These are phyloP conservation scores for Lysandra bellargus DNA, from an alignment of 2,888 invertebrate genomes.

Conservation along the genomic window DNA sequence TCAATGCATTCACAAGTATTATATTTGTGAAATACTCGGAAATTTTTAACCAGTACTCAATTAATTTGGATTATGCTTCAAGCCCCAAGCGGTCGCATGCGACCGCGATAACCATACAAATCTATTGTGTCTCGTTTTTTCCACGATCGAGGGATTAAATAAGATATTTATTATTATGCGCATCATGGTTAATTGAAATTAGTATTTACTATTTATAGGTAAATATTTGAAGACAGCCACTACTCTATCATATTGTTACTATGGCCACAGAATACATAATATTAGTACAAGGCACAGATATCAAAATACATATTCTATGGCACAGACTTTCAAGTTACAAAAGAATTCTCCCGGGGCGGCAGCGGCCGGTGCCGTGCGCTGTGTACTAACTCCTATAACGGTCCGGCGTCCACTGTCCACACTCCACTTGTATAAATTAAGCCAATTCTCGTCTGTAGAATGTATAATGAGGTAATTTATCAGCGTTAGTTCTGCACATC, in stretches of 20 bases:
- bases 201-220: no score
- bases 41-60: no score
- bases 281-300: no score
- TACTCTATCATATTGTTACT: not conserved
- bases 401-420: not conserved
- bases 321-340: not conserved
- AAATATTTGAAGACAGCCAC: not conserved
- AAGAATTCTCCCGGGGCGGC: not conserved
- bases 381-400: not conserved
- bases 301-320: not conserved
- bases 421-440: not conserved
- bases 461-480: slow-evolving; percentile 2
- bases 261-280: not conserved
- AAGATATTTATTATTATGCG: no score
- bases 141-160: no score
- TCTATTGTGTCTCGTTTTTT: no score
- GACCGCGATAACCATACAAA: no score
- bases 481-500: not conserved
- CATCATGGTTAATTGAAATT: no score
- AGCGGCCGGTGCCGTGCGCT: not conserved
- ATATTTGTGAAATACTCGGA: no score
- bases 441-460: not conserved
- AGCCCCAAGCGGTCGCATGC: no score
- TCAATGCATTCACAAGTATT: not conserved
- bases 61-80: no score